Conservation (phyloP, 92 coral and sea anemone species). For the Muricea muricata region DNA sequence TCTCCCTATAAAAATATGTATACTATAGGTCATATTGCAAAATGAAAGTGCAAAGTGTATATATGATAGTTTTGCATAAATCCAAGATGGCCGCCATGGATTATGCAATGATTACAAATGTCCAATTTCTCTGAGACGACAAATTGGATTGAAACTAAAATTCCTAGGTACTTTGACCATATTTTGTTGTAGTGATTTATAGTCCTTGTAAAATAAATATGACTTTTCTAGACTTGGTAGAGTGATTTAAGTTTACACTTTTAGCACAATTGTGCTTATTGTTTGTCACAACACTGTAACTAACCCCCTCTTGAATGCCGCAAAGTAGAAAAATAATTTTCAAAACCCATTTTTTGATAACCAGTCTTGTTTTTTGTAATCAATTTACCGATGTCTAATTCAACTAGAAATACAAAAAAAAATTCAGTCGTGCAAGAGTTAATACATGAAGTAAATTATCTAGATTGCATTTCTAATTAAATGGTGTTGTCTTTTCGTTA, state of each 20-base stretch:
- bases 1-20: neutral
- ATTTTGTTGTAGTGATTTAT: neutral
- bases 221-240: neutral
- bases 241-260: neutral
- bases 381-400: neutral
- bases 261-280: neutral
- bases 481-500: too few species aligned
- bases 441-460: too few species aligned
- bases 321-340: neutral
- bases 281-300: neutral
- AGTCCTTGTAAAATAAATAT: neutral
- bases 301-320: neutral
- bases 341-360: neutral
- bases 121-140: neutral
- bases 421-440: neutral
- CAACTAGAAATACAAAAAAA: neutral
- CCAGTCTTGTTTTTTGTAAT: slow-evolving; percentile 29
- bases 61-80: neutral
- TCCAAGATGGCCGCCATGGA: neutral
- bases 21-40: neutral
- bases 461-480: too few species aligned
- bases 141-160: neutral
- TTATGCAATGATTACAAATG: neutral
- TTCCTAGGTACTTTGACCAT: neutral
- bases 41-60: neutral